Evolutionary conservation across 2,113 vertebrate genomes (phyloP).

Genomic region (Pitta sordida): DNA sequence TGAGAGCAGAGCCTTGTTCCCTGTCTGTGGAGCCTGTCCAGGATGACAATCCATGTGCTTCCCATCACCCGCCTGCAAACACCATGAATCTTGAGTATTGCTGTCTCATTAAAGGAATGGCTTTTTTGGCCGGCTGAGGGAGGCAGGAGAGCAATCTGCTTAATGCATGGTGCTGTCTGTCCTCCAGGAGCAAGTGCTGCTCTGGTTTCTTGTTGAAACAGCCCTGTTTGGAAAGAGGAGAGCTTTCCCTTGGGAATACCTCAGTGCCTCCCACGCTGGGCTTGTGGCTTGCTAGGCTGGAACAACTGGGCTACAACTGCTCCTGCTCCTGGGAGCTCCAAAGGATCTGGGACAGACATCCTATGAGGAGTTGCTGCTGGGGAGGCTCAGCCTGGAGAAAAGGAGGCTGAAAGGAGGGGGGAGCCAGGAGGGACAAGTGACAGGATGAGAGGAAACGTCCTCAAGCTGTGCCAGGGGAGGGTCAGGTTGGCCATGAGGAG

Average conservation of each 20-base stretch:
- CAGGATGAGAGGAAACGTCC: background rate
- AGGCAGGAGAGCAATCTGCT: background rate
- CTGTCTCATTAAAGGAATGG: background rate
- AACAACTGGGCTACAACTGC: background rate
- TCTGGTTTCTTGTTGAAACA: background rate
- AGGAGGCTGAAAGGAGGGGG: no score
- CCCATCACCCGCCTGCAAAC: background rate
- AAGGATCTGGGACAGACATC: background rate
- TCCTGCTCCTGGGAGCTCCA: background rate
- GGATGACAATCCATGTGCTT: background rate
- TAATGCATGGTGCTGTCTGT: background rate
- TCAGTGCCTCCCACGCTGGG: accelerated
- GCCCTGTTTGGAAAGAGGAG: background rate
- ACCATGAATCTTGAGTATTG: background rate
- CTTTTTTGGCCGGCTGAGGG: background rate
- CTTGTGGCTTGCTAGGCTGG: background rate
- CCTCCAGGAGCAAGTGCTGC: background rate
- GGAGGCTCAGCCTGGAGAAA: background rate
- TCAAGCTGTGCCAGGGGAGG: background rate
- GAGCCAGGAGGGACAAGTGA: background rate
- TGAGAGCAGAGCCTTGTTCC: background rate
- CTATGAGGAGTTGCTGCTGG: accelerated
- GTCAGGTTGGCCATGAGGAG: background rate
- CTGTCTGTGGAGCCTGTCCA: background rate
- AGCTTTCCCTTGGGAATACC: background rate